phyloP scores from a whole-genome alignment of 2,888 invertebrate species.

The Microplitis deprimator region DNA sequence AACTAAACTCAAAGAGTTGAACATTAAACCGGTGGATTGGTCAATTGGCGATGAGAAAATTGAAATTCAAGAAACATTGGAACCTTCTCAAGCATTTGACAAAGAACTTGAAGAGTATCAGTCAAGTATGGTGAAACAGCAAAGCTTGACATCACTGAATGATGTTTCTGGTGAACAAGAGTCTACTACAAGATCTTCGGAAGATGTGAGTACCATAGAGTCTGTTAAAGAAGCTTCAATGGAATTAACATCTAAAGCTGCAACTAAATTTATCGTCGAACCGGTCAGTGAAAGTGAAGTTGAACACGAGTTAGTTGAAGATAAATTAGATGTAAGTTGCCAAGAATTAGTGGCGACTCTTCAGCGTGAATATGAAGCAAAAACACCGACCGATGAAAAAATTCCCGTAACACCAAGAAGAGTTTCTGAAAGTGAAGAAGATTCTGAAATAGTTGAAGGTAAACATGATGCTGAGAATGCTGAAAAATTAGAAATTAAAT shows the following conservation, averaged over 20 bases:
- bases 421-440: conserved; percentile 26
- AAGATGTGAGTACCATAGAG: conserved; percentile 57
- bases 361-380: conserved; percentile 65
- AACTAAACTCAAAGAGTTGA: conserved; percentile 61
- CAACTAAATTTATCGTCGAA: conserved; percentile 61
- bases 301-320: conserved; percentile 67
- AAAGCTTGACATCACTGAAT: conserved; percentile 49
- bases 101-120: conserved; percentile 68
- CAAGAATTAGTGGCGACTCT: conserved; percentile 67
- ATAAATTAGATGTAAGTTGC: conserved; percentile 65
- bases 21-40: conserved; percentile 67
- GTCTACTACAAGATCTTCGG: conserved; percentile 57
- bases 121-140: conserved; percentile 52
- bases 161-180: conserved; percentile 57
- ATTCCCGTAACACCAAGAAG: conserved; percentile 30
- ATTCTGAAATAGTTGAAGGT: not conserved
- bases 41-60: conserved; percentile 70
- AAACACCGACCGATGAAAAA: conserved; percentile 62
- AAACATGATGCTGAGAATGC: conserved; percentile 38
- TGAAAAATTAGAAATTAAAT: conserved; percentile 24
- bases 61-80: conserved; percentile 64
- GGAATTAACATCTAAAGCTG: conserved; percentile 17
- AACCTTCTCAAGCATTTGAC: conserved; percentile 66
- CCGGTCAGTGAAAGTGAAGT: conserved; percentile 62
- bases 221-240: conserved; percentile 45